Conservation (phyloP, 2,797 vertebrate species). For the Kryptolebias ocellatus region DNA sequence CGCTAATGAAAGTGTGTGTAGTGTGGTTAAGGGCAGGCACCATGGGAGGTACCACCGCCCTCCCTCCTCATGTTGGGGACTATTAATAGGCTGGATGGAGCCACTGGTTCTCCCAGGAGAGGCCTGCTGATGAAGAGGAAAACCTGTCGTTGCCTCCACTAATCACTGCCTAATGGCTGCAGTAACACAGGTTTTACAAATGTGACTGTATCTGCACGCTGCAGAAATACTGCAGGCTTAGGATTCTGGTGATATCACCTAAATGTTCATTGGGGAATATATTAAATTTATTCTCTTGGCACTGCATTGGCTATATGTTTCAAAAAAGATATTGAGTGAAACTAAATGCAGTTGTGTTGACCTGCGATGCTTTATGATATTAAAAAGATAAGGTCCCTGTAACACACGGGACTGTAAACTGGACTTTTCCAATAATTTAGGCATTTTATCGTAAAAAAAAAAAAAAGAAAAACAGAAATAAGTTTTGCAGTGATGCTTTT, state of each 20-base stretch:
- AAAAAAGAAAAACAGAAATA: too few relatives aligned
- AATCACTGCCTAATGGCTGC: slow-evolving; percentile 79
- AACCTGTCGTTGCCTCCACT: slow-evolving; percentile 77
- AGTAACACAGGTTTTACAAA: slow-evolving; percentile 73
- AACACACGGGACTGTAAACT: too few relatives aligned
- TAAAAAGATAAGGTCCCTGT: too few relatives aligned
- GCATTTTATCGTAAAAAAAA: too few relatives aligned
- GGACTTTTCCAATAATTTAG: too few relatives aligned
- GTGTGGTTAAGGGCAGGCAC: slow-evolving; percentile 80
- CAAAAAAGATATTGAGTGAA: background rate
- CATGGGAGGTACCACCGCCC: slow-evolving; percentile 74
- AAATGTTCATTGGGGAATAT: slow-evolving; percentile 7
- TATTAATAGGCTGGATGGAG: slow-evolving; percentile 81
- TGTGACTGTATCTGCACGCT: slow-evolving; percentile 30
- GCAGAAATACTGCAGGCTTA: slow-evolving; percentile 2
- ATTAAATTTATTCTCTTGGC: background rate
- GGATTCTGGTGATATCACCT: background rate
- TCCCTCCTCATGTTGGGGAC: slow-evolving; percentile 75
- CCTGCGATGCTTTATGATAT: too few relatives aligned
- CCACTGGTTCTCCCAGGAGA: slow-evolving; percentile 79
- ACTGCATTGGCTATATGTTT: background rate
- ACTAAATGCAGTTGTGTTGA: background rate
- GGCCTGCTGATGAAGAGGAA: slow-evolving; percentile 78
- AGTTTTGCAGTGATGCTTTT: too few relatives aligned
- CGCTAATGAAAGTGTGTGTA: slow-evolving; percentile 83